Evolutionary conservation across 2,888 invertebrate species (phyloP), one percentile per base, ranked within the genome.

Genomic region (Junonia oenone): DNA sequence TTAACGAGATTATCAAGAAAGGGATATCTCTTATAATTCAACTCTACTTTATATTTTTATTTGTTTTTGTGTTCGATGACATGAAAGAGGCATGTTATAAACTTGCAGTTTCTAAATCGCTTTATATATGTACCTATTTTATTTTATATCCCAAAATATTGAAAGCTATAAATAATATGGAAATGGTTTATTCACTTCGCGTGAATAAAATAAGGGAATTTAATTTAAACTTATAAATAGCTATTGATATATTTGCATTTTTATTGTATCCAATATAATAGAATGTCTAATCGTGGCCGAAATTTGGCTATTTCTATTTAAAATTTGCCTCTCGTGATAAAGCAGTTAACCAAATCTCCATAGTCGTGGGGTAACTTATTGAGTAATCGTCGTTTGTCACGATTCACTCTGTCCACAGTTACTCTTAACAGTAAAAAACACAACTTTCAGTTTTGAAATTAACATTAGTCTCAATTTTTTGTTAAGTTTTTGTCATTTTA

Each of bases 271-370:
- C 51, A 55, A 58, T 52, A 55, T n/a, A n/a, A n/a, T n/a, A n/a
- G n/a, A n/a, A n/a, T n/a, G n/a, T 35, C 45, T 27, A 55, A 45
- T 48, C 33, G 26, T 13, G 14, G 17, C 9, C 26, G 15, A 15
- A 54, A 48, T 48, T 48, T 26, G 51, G 47, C 6, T 47, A 43
- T 55, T 57, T 55, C 51, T 58, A n/a, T 35, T 48, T 45, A 48
- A 17, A 48, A 55, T 48, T 45, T 45, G 48, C 31, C 31, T 45
- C 67, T 76, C 78, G 76, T 80, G 79, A 77, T 72, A 71, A 65
- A 65, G 74, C 70, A 71, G 71, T 76, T 77, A 78, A 73, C 68
- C 71, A 59, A 66, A 80, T 79, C 79, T 77, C 76, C 76, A 79
- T 78, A 81, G 74, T 77, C 79, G 79, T 50, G 50, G 78, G 78